phyloP scores from a whole-genome alignment of 2,113 vertebrate species.

The Machaerirhynchus nigripectus region DNA sequence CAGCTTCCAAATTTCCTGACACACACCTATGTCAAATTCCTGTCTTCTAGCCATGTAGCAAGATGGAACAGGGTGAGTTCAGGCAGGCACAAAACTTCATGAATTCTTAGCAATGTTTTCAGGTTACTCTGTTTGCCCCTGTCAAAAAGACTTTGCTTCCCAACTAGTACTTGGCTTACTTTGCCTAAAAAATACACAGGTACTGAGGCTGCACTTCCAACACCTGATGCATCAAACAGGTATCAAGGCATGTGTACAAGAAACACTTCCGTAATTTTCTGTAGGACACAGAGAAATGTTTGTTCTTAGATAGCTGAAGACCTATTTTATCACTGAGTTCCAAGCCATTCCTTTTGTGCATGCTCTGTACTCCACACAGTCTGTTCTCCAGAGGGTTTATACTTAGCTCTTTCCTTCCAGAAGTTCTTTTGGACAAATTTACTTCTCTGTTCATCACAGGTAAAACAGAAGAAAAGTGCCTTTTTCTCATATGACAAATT shows the following conservation, averaged over 20 bases:
- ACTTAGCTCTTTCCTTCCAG: background rate
- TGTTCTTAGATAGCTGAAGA: background rate
- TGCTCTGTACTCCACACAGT: background rate
- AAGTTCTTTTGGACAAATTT: background rate
- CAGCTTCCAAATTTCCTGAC: background rate
- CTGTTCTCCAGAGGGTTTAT: background rate
- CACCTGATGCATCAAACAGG: background rate
- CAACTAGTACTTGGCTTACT: background rate
- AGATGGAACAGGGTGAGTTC: background rate
- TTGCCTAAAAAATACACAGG: background rate
- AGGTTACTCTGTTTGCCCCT: background rate
- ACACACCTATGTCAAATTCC: background rate
- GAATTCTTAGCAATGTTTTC: background rate
- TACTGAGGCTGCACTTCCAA: background rate
- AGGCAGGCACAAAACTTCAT: background rate
- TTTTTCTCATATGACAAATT: background rate
- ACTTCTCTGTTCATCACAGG: background rate
- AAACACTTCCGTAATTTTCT: background rate
- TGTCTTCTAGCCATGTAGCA: background rate
- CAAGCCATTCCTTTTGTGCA: background rate
- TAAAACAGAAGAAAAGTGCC: background rate
- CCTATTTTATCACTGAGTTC: background rate
- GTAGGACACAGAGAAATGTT: background rate
- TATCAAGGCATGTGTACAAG: background rate
- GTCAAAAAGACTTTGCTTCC: background rate